These are phyloP conservation scores for Zaprionus capensis DNA, from an alignment of 1,140 invertebrate species.

Conservation along the genomic window DNA sequence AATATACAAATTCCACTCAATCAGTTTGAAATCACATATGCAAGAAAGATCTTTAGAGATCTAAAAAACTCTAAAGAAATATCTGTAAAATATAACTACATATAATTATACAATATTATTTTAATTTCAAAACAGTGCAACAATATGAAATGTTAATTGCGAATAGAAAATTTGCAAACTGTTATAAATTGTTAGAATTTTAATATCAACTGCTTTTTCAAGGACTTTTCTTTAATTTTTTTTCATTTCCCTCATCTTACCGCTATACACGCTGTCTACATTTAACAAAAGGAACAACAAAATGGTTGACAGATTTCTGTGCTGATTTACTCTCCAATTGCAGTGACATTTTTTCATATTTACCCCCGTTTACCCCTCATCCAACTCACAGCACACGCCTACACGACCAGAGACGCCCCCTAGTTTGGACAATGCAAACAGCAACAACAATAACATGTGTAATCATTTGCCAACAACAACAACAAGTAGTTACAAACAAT, in stretches of 20 bases:
- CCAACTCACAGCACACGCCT: not conserved
- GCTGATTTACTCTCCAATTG: constrained; percentile 40
- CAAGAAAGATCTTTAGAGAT: not conserved
- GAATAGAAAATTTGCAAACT: too few species aligned
- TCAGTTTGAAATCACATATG: not conserved
- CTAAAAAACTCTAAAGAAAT: not conserved
- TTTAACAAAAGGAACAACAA: not conserved
- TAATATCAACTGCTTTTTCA: not conserved
- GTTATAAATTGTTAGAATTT: not conserved
- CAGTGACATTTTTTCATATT: constrained; percentile 12
- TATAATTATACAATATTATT: not conserved
- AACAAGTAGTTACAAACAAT: constrained; percentile 22
- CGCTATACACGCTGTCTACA: not conserved
- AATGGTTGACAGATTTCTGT: constrained; percentile 26
- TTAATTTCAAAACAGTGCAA: too few species aligned
- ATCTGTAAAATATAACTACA: not conserved
- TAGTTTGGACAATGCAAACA: constrained; percentile 25
- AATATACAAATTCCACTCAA: not conserved
- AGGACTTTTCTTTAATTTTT: not conserved
- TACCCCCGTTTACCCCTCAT: not conserved
- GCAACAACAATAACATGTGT: constrained; percentile 28
- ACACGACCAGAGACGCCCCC: constrained; percentile 19
- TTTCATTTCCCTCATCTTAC: not conserved
- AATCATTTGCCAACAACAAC: constrained; percentile 43
- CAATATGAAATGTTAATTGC: too few species aligned